Evolutionary conservation across 2,797 vertebrate genomes (phyloP), one percentile per base, ranked within the genome.

Genomic region (Microctenopoma steveboyesi): DNA sequence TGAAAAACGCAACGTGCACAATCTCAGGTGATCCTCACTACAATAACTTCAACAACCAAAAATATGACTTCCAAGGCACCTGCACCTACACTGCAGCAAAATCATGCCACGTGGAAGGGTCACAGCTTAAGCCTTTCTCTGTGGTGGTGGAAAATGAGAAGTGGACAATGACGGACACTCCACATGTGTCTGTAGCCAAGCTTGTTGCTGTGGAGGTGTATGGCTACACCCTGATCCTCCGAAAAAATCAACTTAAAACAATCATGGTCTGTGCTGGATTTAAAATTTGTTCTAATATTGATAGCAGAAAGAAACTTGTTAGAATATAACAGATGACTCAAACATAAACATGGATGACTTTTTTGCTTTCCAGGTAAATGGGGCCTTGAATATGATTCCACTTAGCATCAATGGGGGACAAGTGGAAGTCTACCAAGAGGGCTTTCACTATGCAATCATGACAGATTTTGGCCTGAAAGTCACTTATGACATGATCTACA

Each of bases 391-490:
- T 25, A 52, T n/a, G 18, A 72, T 92, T 8, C 91, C 92, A 14
- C 46, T 84, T 18, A 80, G 47, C 22, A 48, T 87, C 5, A 63
- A 76, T 39, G 46, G 64, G 0, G 60, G 81, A 25, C 62, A 67
- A n/a, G 62, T 92, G 10, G 50, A 86, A 46, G 88, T 73, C 11
- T 85, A 77, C 16, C 64, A 71, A 37, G 76, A 90, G 0, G 91
- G 89, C 2, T 35, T 15, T 35, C 61, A 83, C 6, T 71, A 79
- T 2, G 57, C 76, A 4, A 53, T 91, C 3, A 35, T 13, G 48
- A 86, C 83, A 0, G 62, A 75, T 67, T 91, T 86, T 37, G 90
- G 87, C 39, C 79, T 94, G 22, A 55, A 11, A 1, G 65, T 93
- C 49, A 81, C 67, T 12, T 93, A 89, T 42, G 86, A 91, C 69